Base-by-base conservation (phyloP, 2,797 vertebrate genomes). In the Onychomys arenicola region DNA sequence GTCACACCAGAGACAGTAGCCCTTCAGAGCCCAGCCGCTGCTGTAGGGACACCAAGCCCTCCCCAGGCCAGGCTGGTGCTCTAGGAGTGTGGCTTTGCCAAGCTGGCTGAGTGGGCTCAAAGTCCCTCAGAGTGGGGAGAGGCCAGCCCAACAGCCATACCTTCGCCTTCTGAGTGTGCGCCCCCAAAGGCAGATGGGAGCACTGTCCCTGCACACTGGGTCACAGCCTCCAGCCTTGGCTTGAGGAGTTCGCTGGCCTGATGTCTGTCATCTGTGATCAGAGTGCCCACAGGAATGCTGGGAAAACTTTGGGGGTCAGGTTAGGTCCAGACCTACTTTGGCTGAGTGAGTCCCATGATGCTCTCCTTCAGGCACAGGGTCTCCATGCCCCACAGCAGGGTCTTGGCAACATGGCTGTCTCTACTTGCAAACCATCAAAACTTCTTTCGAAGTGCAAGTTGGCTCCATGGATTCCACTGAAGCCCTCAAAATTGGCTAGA, bases 11-110 rank as follows among this genome's bases (percentile, higher is more conserved):
- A 32, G 89, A 67, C 34, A 1, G 21, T 52, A 34, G 11, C 13
- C 75, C 52, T 61, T 65, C 73, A 25, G 89, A 65, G 61, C 34
- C 52, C 81, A 9, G 37, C 13, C n/a, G 34, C 43, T 17, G 10
- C 17, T 43, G 13, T 2, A 2, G 4, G 40, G 87, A 84, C 83
- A 17, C 17, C 21, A 37, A 67, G 17, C 32, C 43, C 43, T 1
- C 3, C 23, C 9, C 29, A 32, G 69, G 63, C 34, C 90, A 93
- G 86, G 52, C 82, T 9, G 43, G 76, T 46, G 37, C 46, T 37
- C 0, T 6, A 4, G 1, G 32, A 12, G 76, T 37, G 32, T 0
- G 16, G 90, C 40, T 1, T 5, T 27, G 11, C 57, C 7, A 27
- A 29, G 6, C 82, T 9, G 29, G 37, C 77, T 2, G 17, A 12